A percentile compares a stretch with the other conserved stretches of the same genome.
Conservation (phyloP, 2,113 vertebrate genomes). For the Castor canadensis region DNA sequence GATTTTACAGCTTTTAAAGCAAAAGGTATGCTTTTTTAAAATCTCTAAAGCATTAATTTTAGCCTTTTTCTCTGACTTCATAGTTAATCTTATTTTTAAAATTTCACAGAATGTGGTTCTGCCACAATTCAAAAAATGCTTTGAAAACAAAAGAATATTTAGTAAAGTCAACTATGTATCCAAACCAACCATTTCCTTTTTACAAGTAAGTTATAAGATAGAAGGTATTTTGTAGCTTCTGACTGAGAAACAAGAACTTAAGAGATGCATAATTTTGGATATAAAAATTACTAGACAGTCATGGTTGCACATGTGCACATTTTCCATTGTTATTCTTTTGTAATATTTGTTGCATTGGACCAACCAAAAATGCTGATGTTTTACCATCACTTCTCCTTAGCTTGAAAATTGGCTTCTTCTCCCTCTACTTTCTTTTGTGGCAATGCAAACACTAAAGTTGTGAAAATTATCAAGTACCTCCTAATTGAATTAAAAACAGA, state of each 20-base stretch:
- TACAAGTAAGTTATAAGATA: constrained; percentile 1
- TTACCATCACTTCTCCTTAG: constrained; percentile 16
- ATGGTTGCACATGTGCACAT: background rate
- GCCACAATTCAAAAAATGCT: constrained; percentile 9
- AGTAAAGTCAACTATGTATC: background rate
- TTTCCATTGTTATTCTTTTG: background rate
- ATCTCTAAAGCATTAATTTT: background rate
- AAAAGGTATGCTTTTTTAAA: background rate
- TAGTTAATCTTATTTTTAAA: background rate
- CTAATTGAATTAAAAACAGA: constrained; percentile 14
- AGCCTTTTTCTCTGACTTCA: background rate
- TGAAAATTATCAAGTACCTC: constrained; percentile 1
- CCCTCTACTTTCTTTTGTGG: background rate
- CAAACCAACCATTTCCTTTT: background rate
- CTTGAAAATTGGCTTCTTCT: constrained; percentile 23
- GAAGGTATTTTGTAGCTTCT: background rate
- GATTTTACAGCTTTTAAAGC: background rate
- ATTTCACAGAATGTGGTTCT: background rate
- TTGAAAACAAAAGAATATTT: constrained; percentile 26
- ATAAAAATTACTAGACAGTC: background rate
- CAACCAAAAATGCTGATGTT: background rate
- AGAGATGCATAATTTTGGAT: constrained; percentile 10
- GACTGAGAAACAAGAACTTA: background rate
- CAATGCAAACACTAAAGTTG: background rate
- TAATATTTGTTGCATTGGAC: constrained; percentile 18